Base-by-base conservation (phyloP, 1,140 invertebrate genomes). In the Leptoteleia sp. region DNA sequence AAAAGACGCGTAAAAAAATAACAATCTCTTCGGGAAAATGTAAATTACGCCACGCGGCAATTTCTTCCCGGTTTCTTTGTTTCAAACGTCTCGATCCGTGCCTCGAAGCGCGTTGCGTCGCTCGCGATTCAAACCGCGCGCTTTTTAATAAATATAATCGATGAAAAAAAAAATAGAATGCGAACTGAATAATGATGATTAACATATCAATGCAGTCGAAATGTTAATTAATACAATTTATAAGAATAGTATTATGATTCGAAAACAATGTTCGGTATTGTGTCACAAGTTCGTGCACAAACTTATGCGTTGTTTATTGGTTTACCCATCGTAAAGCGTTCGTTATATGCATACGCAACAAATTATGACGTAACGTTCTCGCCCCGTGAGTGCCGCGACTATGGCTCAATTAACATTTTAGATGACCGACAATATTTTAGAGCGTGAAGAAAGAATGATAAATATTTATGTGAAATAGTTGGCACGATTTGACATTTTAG, bases 341-440 rank as follows among this genome's bases (percentile, higher is more conserved):
- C 31, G 65, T 50, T 73, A 6, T n/a, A 48, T 57, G 59, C 42
- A 65, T 57, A 57, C 70, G 48, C 52, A 64, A 65, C 52, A 13
- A 33, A 29, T 37, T 40, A 22, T 64, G 27, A 55, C 48, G 70
- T 64, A 73, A 65, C 29, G 19, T 40, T 31, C 31, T 19, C 22
- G n/a, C 16, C 22, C 31, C 33, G 11, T 15, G 17, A 9, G 16
- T 31, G 25, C 8, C 37, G 31, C 37, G 27, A 71, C 47, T 73
- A 65, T 29, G 27, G n/a, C n/a, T n/a, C n/a, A n/a, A n/a, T n/a
- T n/a, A n/a, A n/a, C n/a, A n/a, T n/a, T n/a, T n/a, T n/a, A n/a
- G n/a, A n/a, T n/a, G n/a, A n/a, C n/a, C n/a, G n/a, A n/a, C n/a
- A n/a, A n/a, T n/a, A n/a, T n/a, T n/a, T n/a, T n/a, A n/a, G n/a